A percentile compares a stretch with the other conserved stretches of the same genome.
Conservation (phyloP, 2,113 vertebrate species). For the Macrotis lagotis region DNA sequence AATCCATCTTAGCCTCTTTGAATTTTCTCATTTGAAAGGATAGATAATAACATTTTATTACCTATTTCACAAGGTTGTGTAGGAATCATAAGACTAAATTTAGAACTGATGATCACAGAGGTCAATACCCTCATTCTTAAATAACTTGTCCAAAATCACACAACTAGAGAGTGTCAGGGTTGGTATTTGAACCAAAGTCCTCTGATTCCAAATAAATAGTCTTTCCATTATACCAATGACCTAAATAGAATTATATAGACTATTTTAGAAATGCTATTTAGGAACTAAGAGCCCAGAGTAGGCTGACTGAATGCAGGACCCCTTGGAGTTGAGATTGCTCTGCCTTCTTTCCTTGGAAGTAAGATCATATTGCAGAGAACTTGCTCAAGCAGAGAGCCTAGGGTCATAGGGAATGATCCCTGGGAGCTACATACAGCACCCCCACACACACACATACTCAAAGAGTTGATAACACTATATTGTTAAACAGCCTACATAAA, state of each 20-base stretch:
- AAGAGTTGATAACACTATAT: background rate
- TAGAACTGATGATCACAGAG: background rate
- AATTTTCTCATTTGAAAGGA: background rate
- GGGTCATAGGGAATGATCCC: background rate
- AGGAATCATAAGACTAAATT: background rate
- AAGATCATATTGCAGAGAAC: background rate
- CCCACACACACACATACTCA: no score
- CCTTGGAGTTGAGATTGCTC: background rate
- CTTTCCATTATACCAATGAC: background rate
- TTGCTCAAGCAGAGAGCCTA: background rate
- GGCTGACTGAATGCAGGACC: background rate
- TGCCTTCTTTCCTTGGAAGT: background rate
- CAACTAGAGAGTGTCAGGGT: background rate
- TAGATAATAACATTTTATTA: background rate
- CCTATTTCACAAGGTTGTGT: background rate
- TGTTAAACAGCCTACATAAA: background rate
- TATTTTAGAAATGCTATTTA: background rate
- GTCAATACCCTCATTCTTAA: background rate
- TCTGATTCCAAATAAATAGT: background rate
- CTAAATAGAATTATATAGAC: background rate
- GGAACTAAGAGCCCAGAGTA: background rate
- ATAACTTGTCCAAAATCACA: background rate
- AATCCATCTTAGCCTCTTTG: background rate
- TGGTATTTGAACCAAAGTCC: background rate
- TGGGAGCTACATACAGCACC: background rate